A percentile compares a stretch with the other conserved stretches of the same genome.
These are phyloP conservation scores for Gortyna flavago DNA, from an alignment of 2,888 invertebrate species.

Conservation along the genomic window DNA sequence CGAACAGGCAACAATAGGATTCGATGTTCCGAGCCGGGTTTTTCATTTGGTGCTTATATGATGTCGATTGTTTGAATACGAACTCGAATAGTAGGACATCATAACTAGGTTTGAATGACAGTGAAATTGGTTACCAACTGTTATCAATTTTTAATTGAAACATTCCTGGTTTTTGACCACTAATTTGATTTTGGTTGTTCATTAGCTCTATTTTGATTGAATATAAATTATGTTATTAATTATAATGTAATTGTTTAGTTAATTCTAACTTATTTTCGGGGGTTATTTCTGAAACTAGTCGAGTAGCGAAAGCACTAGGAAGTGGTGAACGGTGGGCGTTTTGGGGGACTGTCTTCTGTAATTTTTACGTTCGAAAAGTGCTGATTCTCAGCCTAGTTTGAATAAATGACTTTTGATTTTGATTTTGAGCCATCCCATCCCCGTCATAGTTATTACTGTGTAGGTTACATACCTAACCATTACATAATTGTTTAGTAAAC, in stretches of 20 bases:
- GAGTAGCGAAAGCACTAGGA: no score
- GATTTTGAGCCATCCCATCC: no score
- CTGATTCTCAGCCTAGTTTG: no score
- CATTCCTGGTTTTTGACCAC: background rate
- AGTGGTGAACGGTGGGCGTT: no score
- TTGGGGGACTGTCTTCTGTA: no score
- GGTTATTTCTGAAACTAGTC: no score
- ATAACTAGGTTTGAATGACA: conserved; percentile 1
- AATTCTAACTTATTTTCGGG: background rate
- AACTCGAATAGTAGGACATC: background rate
- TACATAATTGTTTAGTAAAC: background rate
- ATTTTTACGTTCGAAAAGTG: no score
- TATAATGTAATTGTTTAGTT: no score
- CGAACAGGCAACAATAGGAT: conserved; percentile 35
- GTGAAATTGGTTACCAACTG: background rate
- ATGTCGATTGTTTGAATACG: conserved; percentile 18
- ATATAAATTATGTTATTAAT: background rate
- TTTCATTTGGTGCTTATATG: conserved; percentile 18
- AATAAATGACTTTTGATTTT: no score
- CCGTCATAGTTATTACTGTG: no score
- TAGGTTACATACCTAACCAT: background rate
- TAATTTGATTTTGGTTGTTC: background rate
- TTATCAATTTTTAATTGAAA: background rate
- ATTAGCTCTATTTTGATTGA: conserved; percentile 1
- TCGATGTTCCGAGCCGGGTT: conserved; percentile 21